phyloP scores from a whole-genome alignment of 2,888 invertebrate genomes.

The Oscheius myriophilus region DNA sequence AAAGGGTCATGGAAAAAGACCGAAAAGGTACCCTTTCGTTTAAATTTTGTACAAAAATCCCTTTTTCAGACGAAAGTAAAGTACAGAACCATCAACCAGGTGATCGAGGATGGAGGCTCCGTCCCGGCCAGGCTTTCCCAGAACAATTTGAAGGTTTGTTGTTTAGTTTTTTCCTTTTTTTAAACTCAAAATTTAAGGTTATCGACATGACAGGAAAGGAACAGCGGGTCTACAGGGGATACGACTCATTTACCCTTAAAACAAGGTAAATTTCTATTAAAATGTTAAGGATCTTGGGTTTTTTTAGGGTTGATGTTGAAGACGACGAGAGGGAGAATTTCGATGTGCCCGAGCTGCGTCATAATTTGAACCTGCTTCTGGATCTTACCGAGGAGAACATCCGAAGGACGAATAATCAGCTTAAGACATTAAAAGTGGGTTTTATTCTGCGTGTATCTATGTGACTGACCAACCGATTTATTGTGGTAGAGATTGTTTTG shows the following conservation, averaged over 20 bases:
- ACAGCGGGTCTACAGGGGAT: constrained; percentile 79
- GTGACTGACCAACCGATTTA: too few relatives aligned
- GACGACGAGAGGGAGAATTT: constrained; percentile 74
- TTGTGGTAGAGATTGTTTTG: too few relatives aligned
- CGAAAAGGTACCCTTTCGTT: constrained; percentile 33
- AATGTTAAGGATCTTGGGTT: too few relatives aligned
- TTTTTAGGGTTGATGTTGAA: constrained; percentile 57
- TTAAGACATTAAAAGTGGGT: constrained; percentile 78
- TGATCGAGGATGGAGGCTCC: constrained; percentile 70
- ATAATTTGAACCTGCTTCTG: constrained; percentile 89
- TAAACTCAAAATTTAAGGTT: constrained; percentile 74
- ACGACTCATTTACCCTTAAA: constrained; percentile 66
- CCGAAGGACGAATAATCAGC: constrained; percentile 83
- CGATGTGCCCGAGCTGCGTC: constrained; percentile 85
- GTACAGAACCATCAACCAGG: constrained; percentile 74
- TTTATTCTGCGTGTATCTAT: neutral
- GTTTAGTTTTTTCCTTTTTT: constrained; percentile 15
- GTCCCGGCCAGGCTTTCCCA: constrained; percentile 13
- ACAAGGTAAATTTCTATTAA: constrained; percentile 37
- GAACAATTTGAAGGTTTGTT: constrained; percentile 12
- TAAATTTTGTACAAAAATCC: too few relatives aligned
- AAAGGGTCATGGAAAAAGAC: constrained; percentile 79
- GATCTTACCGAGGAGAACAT: constrained; percentile 95
- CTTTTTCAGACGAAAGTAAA: constrained; percentile 44
- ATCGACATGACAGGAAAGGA: constrained; percentile 99